Conservation (phyloP, 2,888 invertebrate species). For the Charanyca ferruginea region DNA sequence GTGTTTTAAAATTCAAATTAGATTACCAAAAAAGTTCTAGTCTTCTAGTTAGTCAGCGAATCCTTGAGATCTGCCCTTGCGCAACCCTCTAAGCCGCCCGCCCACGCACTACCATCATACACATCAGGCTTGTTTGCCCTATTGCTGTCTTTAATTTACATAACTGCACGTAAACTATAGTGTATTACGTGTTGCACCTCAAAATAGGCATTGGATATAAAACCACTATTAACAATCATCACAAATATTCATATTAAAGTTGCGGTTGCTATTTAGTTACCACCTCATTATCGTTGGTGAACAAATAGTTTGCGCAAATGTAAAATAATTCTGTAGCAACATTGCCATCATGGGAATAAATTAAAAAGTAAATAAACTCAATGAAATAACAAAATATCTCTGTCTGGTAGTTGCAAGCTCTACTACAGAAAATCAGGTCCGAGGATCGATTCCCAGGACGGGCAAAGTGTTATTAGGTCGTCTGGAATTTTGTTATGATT, state of each 20-base stretch:
- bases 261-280: slow-evolving; percentile 19
- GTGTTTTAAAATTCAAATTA: not conserved
- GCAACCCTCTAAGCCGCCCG: slow-evolving; percentile 67
- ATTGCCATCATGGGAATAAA: not conserved
- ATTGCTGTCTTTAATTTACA: slow-evolving; percentile 6
- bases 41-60: slow-evolving; percentile 54
- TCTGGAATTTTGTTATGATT: too few relatives aligned
- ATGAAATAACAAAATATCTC: not conserved
- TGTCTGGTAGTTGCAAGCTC: too few relatives aligned
- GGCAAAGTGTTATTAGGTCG: too few relatives aligned
- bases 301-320: not conserved
- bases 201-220: slow-evolving; percentile 14
- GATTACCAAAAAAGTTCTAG: slow-evolving; percentile 17
- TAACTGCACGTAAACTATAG: not conserved
- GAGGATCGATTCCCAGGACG: too few relatives aligned
- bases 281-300: not conserved
- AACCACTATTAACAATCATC: slow-evolving; percentile 21
- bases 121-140: not conserved
- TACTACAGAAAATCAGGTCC: too few relatives aligned
- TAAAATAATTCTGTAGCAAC: not conserved
- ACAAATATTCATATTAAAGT: slow-evolving; percentile 3
- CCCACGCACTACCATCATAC: slow-evolving; percentile 60
- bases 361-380: not conserved
- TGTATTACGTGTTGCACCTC: not conserved
- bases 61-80: slow-evolving; percentile 73